A percentile compares a stretch with the other conserved stretches of the same genome.
These are phyloP conservation scores for Cataglyphis altisquamis DNA, from an alignment of 2,888 invertebrate species.

Conservation along the genomic window DNA sequence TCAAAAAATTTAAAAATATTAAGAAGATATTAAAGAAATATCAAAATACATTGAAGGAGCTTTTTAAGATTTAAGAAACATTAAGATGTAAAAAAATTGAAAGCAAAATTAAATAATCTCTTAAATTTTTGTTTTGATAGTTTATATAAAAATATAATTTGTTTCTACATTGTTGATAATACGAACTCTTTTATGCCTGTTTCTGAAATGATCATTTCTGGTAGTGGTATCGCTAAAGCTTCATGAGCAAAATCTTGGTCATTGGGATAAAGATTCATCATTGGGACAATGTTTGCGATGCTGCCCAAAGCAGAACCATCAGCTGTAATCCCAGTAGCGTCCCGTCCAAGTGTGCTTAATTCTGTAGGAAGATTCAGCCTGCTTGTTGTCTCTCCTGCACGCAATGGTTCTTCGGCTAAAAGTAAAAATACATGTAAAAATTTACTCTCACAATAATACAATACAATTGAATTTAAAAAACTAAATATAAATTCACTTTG, in stretches of 20 bases:
- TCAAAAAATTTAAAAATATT: neutral
- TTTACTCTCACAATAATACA: neutral
- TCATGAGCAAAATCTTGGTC: neutral
- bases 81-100: neutral
- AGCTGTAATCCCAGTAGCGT: neutral
- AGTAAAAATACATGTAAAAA: neutral
- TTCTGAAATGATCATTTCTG: neutral
- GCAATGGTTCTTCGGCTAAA: neutral
- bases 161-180: neutral
- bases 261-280: neutral
- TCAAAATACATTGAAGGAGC: neutral
- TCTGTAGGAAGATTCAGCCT: neutral
- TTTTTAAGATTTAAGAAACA: neutral
- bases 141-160: neutral
- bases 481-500: neutral
- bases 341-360: neutral
- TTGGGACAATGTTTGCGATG: neutral
- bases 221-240: neutral
- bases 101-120: neutral
- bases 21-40: neutral
- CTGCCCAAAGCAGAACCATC: neutral
- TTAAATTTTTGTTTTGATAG: neutral
- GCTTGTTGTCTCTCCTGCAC: neutral
- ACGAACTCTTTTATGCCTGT: neutral
- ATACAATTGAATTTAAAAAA: neutral